These are phyloP conservation scores for Dasyprocta punctata DNA, from an alignment of 2,113 vertebrate genomes.

Conservation along the genomic window DNA sequence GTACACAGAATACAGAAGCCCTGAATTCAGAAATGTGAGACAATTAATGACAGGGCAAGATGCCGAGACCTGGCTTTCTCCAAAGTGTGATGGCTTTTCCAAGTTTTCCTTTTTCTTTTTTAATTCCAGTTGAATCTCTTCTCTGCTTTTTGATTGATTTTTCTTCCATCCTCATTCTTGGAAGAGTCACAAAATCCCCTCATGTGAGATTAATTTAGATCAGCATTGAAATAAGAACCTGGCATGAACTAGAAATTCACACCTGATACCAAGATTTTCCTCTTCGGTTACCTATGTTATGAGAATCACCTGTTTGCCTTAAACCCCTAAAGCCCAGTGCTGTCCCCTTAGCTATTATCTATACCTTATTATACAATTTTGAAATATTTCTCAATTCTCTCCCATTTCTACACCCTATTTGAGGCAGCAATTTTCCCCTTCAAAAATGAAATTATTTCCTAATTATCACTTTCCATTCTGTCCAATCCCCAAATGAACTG, in stretches of 20 bases:
- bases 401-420: not conserved
- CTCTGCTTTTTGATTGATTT: not conserved
- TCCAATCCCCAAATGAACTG: not conserved
- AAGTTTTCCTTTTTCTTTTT: not conserved
- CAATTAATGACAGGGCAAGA: not conserved
- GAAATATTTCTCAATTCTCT: not conserved
- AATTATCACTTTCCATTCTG: not conserved
- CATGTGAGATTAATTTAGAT: slow-evolving; percentile 36
- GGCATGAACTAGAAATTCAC: not conserved
- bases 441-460: slow-evolving; percentile 41
- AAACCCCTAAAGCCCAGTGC: not conserved
- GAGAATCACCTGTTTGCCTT: not conserved
- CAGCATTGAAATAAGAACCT: not conserved
- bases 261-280: not conserved
- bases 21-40: not conserved
- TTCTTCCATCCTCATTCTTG: not conserved
- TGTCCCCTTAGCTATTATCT: not conserved
- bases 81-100: not conserved
- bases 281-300: not conserved
- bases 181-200: not conserved
- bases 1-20: not conserved
- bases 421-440: not conserved
- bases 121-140: slow-evolving; percentile 4
- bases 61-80: not conserved
- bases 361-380: not conserved